Base-by-base conservation (phyloP, 2,888 invertebrate genomes). In the Yponomeuta plumbellus region DNA sequence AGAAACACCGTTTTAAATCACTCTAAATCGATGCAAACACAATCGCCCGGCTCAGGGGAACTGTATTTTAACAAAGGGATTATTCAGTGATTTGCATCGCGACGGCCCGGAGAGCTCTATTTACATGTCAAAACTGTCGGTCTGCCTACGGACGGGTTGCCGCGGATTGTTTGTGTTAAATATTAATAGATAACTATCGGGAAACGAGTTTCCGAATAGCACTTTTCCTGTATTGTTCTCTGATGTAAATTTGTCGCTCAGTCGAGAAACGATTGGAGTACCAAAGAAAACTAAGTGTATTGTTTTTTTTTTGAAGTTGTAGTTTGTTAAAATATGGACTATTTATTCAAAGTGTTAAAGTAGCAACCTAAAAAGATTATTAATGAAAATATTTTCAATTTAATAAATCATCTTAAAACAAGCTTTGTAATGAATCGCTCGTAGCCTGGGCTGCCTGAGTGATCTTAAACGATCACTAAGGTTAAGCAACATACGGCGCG, bases 31-130 rank as follows among this genome's bases (percentile, higher is more conserved):
- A 52, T 17, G 44, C 44, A 52, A 52, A 52, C 44, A 61, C 61
- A 61, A 64, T 64, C 63, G 44, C 52, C n/a, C 21, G 22, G 11
- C 34, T 61, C 26, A 64, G 39, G 17, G 70, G 64, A 80, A 80
- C 80, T 82, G 81, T 80, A 82, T 83, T 81, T 81, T 81, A 84
- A 85, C 83, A 82, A 81, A 80, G 77, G 74, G 82, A 85, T 86
- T 85, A 85, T 85, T 80, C 86, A 79, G 78, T 76, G 77, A 86
- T 86, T 85, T 86, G 84, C 86, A 86, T 86, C 81, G 70, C 73
- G 64, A 66, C 66, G 13, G 66, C 76, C 75, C 74, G 77, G 77
- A 73, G 78, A 75, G 74, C 75, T 76, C 75, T 78, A 86, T 86
- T 84, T 80, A 78, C 85, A 86, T 85, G 79, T 82, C 85, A 85